Percentiles rank a stretch among this genome's conserved stretches.
Conservation (phyloP, 23 tunicate genomes). For the Corella eumyota region DNA sequence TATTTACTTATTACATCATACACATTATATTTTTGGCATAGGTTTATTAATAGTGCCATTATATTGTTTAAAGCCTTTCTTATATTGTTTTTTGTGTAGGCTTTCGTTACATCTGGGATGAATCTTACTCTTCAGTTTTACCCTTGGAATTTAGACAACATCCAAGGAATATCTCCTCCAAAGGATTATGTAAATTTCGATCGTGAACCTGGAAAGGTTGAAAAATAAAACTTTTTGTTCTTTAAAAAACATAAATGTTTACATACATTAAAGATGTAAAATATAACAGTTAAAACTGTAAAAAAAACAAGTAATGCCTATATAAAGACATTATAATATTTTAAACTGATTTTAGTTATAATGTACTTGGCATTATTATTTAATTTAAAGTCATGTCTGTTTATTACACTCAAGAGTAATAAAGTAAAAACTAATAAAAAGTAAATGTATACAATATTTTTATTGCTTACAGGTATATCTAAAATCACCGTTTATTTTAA, state of each 20-base stretch:
- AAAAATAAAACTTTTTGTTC: no score
- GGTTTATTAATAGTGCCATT: no score
- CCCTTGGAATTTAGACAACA: conserved; percentile 63
- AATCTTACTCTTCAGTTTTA: conserved; percentile 77
- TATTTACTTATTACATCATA: no score
- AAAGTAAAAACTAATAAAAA: no score
- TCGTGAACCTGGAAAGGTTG: conserved; percentile 88
- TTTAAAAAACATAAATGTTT: not conserved
- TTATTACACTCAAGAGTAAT: no score
- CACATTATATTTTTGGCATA: no score
- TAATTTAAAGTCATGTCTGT: no score
- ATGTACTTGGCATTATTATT: no score
- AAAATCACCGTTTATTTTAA: conserved; percentile 78
- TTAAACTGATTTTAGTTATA: no score
- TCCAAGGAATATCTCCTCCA: conserved; percentile 71
- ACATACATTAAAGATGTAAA: not conserved
- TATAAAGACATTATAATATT: no score
- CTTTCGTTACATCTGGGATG: conserved; percentile 83
- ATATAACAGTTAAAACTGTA: not conserved
- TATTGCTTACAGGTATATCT: conserved; percentile 50
- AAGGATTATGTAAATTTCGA: conserved; percentile 97
- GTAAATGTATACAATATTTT: no score
- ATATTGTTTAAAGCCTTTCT: no score
- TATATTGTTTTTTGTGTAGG: conserved; percentile 17
- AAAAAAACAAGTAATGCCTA: not conserved